Percentiles rank a stretch among this genome's conserved stretches.
These are phyloP conservation scores for Austrolebias charrua DNA, from an alignment of 2,797 vertebrate species.

Conservation along the genomic window DNA sequence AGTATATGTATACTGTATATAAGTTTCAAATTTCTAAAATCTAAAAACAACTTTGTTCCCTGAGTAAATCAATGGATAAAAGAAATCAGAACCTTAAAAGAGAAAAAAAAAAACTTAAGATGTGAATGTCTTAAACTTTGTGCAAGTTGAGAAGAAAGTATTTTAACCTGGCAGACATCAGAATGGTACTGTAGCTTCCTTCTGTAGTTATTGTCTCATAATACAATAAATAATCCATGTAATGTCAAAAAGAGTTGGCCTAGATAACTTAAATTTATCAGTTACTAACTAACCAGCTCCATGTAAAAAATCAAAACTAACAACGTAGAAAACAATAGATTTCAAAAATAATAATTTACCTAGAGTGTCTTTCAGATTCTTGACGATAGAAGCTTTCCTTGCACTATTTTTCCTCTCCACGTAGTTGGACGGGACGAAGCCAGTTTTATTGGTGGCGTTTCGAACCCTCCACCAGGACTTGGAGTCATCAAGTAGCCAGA, in stretches of 20 bases:
- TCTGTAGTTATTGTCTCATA: constrained; percentile 18
- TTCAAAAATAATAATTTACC: constrained; percentile 68
- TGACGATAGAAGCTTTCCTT: constrained; percentile 91
- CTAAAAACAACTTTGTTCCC: constrained; percentile 35
- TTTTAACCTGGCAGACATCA: constrained; percentile 38
- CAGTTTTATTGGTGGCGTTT: constrained; percentile 91
- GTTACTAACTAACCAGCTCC: too few species aligned
- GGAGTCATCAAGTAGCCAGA: constrained; percentile 91
- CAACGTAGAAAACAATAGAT: constrained; percentile 10
- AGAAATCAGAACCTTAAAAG: not conserved
- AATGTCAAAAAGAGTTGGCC: constrained; percentile 38
- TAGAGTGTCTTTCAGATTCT: constrained; percentile 92
- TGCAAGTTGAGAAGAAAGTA: constrained; percentile 6
- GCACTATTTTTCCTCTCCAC: constrained; percentile 93
- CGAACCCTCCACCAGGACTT: constrained; percentile 94
- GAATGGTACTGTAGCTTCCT: constrained; percentile 22
- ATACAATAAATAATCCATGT: not conserved
- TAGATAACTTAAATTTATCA: constrained; percentile 12
- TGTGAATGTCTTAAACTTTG: constrained; percentile 1
- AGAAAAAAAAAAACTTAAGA: not conserved
- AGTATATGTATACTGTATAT: too few species aligned
- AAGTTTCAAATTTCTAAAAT: not conserved
- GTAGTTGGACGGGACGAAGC: constrained; percentile 93
- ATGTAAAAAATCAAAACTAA: constrained; percentile 7
- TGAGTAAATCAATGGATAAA: constrained; percentile 1